Base-by-base conservation (phyloP, 2,797 vertebrate species). In the Cyclura pinguis region DNA sequence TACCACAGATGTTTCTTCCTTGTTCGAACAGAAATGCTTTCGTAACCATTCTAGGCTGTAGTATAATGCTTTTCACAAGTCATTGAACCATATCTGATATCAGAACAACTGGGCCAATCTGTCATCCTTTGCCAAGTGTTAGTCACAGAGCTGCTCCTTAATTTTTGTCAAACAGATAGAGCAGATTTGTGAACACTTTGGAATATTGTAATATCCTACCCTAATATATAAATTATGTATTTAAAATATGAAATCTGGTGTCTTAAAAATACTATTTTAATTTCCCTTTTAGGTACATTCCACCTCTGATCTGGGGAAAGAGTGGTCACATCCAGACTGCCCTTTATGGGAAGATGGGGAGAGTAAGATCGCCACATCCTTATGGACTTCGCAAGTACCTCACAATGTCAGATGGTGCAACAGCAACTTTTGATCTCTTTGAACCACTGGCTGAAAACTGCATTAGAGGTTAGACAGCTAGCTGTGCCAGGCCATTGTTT, bases 241-340 rank as follows among this genome's bases (percentile, higher is more conserved):
- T 89, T 42, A 57, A 52, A 47, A 76, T 38, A 62, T 20, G 29
- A 50, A n/a, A 52, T 6, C 20, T 73, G 6, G 3, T 52, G 7
- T 62, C 38, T 35, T 64, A 35, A 47, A 80, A 38, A 80, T 82
- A 62, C 87, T 88, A 9, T n/a, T 92, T 85, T 24, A 86, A 12
- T 74, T 67, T 86, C 13, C 81, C 35, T 96, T 92, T 89, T 95
- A 99, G 99, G 92, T 99, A 99, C 93, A 97, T 99, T 96, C 98
- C 99, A 83, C 99, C 99, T 0, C 88, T 99, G 95, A 97, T 99
- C 93, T 99, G 99, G 99, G 98, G 98, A 0, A 99, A 99, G 94
- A 99, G 98, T 29, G 99, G 99, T 85, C 99, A 99, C 90, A 97
- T 99, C 89, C 99, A 99, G 96, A 99, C 99, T 0, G 98, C 97